Base-by-base conservation (phyloP, 2,888 invertebrate genomes). In the Venusia cambrica region DNA sequence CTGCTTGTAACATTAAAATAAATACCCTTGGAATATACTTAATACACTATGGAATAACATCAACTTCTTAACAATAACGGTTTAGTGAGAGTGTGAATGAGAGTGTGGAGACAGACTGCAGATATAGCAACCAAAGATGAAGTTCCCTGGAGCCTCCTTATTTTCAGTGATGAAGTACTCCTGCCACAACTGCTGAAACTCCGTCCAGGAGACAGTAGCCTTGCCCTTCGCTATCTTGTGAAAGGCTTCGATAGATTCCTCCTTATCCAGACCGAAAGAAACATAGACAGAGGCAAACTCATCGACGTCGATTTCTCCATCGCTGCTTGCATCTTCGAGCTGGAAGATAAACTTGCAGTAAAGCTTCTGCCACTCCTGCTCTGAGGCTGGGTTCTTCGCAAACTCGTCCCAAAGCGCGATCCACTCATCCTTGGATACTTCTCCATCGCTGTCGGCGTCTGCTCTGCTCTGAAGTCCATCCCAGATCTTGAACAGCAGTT, bases 311-410 rank as follows among this genome's bases (percentile, higher is more conserved):
- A 96, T 95, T 0, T 69, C 58, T 0, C 74, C 75, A 59, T 96
- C 96, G 42, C 92, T 93, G 60, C 94, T 94, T 30, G 94, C 92
- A 62, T 96, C 96, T 73, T 95, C 94, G 40, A 95, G 85, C 54
- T 94, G 92, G 71, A 96, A 96, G 90, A 95, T 94, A 73, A 95
- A 94, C 65, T 93, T 91, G 91, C 94, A 92, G 79, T 95, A 96
- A 31, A 91, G 89, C 52, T 90, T 91, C 72, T 95, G 95, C 96
- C 96, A 96, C 39, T 94, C 94, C n/a, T n/a, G 87, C 14, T 93
- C 92, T 24, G 90, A 88, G 19, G 90, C 89, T 1, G 94, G 93
- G 58, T 92, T 91, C n/a, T n/a, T n/a, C n/a, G n/a, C n/a, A n/a
- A n/a, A n/a, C n/a, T n/a, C n/a, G n/a, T n/a, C 92, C 96, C 96